Evolutionary conservation across 1,140 invertebrate species (phyloP), one percentile per base, ranked within the genome.

Genomic region (Drosophila littoralis): DNA sequence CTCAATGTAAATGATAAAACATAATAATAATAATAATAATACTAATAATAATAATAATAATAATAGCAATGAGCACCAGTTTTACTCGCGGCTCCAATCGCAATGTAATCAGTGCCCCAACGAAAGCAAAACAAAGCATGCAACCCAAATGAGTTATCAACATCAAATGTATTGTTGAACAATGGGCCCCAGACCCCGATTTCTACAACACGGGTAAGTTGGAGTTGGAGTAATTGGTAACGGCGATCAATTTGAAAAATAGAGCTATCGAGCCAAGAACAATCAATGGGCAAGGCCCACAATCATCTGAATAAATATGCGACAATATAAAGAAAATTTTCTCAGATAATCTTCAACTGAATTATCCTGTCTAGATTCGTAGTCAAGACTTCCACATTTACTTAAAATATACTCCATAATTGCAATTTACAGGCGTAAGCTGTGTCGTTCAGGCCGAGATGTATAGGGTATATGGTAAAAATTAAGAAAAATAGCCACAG

Each of bases 1-100:
- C 76, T 45, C 50, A 79, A 83, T 83, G 79, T 73, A 64, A 70
- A 73, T 71, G 58, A 79, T 83, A 83, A 86, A 71, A 68, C 28
- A 43, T 43, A 65, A 58, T 45, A 43, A 33, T 52, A 50, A 64
- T 57, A 32, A 38, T 28, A 68, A 57, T 81, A 55, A 68, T 68
- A n/a, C n/a, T n/a, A 58, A 36, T 45, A 43, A 55, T 63, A 40
- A 64, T 67, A 22, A 28, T 28, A 28, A 28, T 28, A 40, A 60
- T 66, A 40, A 57, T 59, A 42, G 28, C 46, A 38, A 51, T 38
- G 46, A 55, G 15, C 38, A 66, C 13, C n/a, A 13, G 32, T 33
- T 43, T 7, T 22, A 65, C 7, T 55, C 28, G 12, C 17, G 12
- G 35, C 22, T n/a, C 10, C 52, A 17, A 55, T 55, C 40, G 12